These are phyloP conservation scores for Digitonthophagus gazella DNA, from an alignment of 2,888 invertebrate species.

Conservation along the genomic window DNA sequence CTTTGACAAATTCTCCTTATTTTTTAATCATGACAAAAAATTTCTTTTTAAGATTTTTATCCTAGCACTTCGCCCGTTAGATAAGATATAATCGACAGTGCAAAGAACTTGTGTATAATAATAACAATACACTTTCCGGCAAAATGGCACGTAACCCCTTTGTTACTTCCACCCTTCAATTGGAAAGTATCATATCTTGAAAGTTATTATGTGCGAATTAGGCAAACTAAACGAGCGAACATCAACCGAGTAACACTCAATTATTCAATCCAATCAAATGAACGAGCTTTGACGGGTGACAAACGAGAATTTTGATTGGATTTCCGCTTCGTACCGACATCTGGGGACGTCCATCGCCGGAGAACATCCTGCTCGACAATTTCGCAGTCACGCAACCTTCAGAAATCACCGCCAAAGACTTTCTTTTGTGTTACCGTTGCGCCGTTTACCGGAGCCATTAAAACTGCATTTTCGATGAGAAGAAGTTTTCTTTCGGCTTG, in stretches of 20 bases:
- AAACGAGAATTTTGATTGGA: slow-evolving; percentile 10
- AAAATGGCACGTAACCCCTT: too few species aligned
- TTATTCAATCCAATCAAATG: not conserved
- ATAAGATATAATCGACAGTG: too few species aligned
- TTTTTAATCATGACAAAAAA: too few species aligned
- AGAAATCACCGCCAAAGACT: not conserved
- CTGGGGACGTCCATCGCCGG: not conserved
- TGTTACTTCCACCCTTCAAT: too few species aligned
- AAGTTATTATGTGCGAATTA: not conserved
- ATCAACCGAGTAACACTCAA: not conserved
- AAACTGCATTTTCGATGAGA: not conserved
- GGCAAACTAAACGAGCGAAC: not conserved
- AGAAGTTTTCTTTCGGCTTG: not conserved
- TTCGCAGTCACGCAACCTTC: slow-evolving; percentile 15
- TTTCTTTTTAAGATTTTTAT: too few species aligned
- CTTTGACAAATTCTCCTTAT: too few species aligned
- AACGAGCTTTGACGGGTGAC: not conserved
- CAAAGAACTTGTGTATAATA: too few species aligned
- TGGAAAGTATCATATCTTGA: too few species aligned
- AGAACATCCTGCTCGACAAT: not conserved
- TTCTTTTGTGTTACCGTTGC: not conserved
- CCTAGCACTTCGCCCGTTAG: too few species aligned
- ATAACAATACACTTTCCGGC: too few species aligned
- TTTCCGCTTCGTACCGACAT: slow-evolving; percentile 4
- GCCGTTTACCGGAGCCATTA: not conserved